Evolutionary conservation across 2,113 vertebrate genomes (phyloP).

Genomic region (Dasyurus viverrinus): DNA sequence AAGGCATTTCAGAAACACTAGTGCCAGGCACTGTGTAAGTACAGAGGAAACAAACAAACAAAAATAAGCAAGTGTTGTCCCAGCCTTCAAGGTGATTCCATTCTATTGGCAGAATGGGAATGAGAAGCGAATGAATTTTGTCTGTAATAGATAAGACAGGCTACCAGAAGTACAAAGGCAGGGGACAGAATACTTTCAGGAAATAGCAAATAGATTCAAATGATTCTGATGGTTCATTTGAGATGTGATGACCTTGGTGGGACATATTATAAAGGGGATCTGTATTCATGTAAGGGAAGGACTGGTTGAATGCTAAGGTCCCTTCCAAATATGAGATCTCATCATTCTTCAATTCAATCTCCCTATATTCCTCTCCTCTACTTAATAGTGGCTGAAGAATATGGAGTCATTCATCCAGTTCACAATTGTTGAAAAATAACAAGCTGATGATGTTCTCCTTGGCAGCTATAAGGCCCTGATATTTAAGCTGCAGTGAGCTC

Average conservation of each 20-base stretch:
- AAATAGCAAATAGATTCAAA: neutral
- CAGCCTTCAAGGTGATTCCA: neutral
- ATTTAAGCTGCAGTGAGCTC: slow-evolving; percentile 32
- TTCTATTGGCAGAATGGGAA: neutral
- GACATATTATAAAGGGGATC: neutral
- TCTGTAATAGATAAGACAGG: neutral
- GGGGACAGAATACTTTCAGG: neutral
- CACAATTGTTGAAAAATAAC: slow-evolving; percentile 38
- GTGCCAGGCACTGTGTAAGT: neutral
- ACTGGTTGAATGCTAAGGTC: neutral
- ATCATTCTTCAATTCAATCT: neutral
- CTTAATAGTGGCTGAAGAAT: slow-evolving; percentile 34
- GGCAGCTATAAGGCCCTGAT: slow-evolving; percentile 56
- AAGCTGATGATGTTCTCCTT: slow-evolving; percentile 53
- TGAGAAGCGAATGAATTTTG: neutral
- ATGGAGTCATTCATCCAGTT: slow-evolving; percentile 15
- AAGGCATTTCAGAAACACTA: neutral
- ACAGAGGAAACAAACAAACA: neutral
- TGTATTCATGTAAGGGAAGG: neutral
- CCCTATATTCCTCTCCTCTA: neutral
- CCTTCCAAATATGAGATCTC: neutral
- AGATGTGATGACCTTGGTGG: neutral
- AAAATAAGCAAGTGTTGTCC: neutral
- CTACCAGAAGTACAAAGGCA: neutral
- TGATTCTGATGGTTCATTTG: neutral